phyloP scores from a whole-genome alignment of 2,113 vertebrate species.

The Corapipo altera region DNA sequence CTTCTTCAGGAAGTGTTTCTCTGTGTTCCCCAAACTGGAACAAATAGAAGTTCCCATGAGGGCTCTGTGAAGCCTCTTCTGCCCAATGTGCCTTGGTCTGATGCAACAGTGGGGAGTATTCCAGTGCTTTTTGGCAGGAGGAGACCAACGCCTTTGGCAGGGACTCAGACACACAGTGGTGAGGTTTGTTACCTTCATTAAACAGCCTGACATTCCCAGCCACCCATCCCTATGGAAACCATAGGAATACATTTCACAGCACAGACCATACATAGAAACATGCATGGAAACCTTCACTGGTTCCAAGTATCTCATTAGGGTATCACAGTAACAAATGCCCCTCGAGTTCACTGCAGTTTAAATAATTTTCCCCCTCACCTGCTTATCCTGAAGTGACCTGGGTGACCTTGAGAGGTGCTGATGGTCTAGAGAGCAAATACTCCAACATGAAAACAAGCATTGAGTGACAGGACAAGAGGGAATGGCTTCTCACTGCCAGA shows the following conservation, averaged over 20 bases:
- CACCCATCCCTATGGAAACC: not conserved
- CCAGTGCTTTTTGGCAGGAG: not conserved
- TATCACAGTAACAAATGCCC: not conserved
- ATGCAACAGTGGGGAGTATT: not conserved
- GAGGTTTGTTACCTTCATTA: not conserved
- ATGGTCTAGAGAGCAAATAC: not conserved
- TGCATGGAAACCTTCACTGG: not conserved
- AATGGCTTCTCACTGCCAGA: not conserved
- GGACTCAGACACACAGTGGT: not conserved
- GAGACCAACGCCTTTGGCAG: not conserved
- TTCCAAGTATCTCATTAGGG: not conserved
- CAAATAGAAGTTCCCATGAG: not conserved
- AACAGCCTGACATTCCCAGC: not conserved
- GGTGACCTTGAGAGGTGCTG: not conserved
- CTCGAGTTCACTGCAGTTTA: not conserved
- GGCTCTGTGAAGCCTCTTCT: not conserved
- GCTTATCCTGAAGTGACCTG: not conserved
- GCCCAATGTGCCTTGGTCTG: not conserved
- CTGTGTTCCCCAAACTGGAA: not conserved
- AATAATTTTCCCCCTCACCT: not conserved
- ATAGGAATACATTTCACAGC: not conserved
- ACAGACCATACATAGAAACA: not conserved
- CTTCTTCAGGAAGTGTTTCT: not conserved
- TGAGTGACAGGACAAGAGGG: not conserved
- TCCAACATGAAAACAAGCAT: not conserved